These are phyloP conservation scores for Dreissena polymorpha DNA, from an alignment of 1,140 invertebrate genomes.

Conservation along the genomic window DNA sequence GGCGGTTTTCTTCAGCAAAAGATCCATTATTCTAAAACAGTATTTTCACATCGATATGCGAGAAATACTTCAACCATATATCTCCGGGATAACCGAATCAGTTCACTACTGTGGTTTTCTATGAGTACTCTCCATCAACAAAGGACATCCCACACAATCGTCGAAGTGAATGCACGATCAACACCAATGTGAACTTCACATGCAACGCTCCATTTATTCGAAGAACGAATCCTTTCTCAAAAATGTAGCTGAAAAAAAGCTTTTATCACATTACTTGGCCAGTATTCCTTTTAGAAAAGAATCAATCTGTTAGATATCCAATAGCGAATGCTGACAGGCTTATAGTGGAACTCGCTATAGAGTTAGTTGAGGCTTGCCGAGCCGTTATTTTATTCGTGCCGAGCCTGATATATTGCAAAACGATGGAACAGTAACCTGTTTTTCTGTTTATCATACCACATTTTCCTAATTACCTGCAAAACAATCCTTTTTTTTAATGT, in stretches of 20 bases:
- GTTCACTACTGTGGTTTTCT: slow-evolving; percentile 27
- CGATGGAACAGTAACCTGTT: too few species aligned
- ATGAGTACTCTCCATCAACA: slow-evolving; percentile 40
- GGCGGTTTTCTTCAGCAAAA: slow-evolving; percentile 54
- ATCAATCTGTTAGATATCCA: too few species aligned
- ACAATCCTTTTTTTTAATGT: too few species aligned
- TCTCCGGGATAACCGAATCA: slow-evolving; percentile 1
- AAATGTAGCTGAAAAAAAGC: slow-evolving; percentile 57
- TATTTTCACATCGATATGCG: slow-evolving; percentile 27
- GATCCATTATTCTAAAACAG: slow-evolving; percentile 28
- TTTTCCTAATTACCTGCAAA: too few species aligned
- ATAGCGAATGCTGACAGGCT: too few species aligned
- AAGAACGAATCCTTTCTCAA: slow-evolving; percentile 54
- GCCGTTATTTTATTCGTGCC: too few species aligned
- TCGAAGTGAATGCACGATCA: slow-evolving; percentile 18
- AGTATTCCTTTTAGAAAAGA: too few species aligned
- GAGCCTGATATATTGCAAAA: too few species aligned
- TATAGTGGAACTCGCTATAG: too few species aligned
- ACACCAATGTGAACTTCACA: slow-evolving; percentile 23
- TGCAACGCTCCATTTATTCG: slow-evolving; percentile 4
- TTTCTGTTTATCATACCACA: too few species aligned
- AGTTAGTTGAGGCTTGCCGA: too few species aligned
- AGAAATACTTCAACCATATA: slow-evolving; percentile 25
- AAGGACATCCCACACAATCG: slow-evolving; percentile 37
- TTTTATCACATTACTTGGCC: slow-evolving; percentile 50